phyloP scores from a whole-genome alignment of 2,797 vertebrate genomes.

The Myotis findleyi region DNA sequence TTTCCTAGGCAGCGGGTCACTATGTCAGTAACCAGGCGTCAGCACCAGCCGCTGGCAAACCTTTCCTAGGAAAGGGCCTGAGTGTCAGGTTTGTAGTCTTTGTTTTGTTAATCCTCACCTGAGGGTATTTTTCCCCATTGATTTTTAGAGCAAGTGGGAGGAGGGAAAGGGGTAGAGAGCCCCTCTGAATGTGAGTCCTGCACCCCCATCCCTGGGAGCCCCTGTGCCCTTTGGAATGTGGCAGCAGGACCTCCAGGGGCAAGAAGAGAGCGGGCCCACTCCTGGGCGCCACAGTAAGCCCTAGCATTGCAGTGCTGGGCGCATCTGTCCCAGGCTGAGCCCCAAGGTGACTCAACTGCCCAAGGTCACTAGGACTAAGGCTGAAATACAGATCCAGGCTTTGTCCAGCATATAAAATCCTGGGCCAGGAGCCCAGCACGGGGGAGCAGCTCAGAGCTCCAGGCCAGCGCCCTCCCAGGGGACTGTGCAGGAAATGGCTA shows the following conservation, averaged over 20 bases:
- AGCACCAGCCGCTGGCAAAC: fast-evolving
- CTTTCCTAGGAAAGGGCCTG: fast-evolving
- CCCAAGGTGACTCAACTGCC: background rate
- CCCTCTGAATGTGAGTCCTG: conserved; percentile 89
- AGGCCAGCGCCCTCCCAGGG: background rate
- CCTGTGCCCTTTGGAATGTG: background rate
- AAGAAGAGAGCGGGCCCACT: too few species aligned
- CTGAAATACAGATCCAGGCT: background rate
- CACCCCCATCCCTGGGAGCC: fast-evolving
- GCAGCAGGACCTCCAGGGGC: background rate
- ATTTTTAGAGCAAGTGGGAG: too few species aligned
- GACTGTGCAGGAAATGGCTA: background rate
- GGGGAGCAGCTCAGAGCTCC: fast-evolving
- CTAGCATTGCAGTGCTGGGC: fast-evolving
- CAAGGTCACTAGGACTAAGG: background rate
- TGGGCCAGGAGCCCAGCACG: background rate
- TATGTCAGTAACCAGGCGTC: fast-evolving
- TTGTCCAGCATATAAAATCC: background rate
- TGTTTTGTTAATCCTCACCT: background rate
- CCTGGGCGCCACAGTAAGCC: background rate
- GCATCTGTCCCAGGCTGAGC: background rate
- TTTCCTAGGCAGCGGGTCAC: background rate
- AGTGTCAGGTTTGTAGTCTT: background rate
- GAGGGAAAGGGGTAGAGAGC: conserved; percentile 35
- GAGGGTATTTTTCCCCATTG: too few species aligned